Evolutionary conservation across 2,888 invertebrate species (phyloP).

Genomic region (Andrena bucephala): DNA sequence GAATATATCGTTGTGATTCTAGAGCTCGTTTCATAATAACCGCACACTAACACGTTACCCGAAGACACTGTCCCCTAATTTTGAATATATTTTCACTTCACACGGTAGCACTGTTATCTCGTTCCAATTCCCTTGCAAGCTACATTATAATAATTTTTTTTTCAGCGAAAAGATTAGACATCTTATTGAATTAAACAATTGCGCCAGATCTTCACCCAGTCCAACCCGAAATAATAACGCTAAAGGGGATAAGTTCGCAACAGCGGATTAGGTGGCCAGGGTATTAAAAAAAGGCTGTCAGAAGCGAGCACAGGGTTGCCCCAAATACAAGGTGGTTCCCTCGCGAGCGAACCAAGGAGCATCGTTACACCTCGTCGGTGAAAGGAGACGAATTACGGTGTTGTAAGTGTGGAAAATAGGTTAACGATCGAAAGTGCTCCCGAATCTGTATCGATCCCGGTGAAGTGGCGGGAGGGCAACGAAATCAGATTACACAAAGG

Average conservation of each 20-base stretch:
- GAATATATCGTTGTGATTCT: too few relatives aligned
- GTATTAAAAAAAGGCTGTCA: neutral
- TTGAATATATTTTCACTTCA: too few relatives aligned
- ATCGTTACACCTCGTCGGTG: constrained; percentile 42
- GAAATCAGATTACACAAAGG: constrained; percentile 79
- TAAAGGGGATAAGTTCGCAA: neutral
- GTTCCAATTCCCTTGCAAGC: too few relatives aligned
- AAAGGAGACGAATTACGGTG: constrained; percentile 56
- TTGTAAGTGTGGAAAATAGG: constrained; percentile 61
- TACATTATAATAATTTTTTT: too few relatives aligned
- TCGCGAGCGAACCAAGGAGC: constrained; percentile 17
- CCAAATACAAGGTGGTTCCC: neutral
- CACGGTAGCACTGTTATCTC: too few relatives aligned
- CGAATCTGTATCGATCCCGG: constrained; percentile 72
- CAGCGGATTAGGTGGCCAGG: neutral
- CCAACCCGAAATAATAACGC: neutral
- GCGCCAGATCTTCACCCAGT: too few relatives aligned
- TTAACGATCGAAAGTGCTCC: constrained; percentile 71
- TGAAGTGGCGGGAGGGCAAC: constrained; percentile 70
- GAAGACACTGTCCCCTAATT: too few relatives aligned
- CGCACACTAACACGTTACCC: too few relatives aligned
- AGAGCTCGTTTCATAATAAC: too few relatives aligned
- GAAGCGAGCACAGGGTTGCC: neutral
- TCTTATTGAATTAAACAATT: too few relatives aligned
- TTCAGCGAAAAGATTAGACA: too few relatives aligned